A percentile compares a stretch with the other conserved stretches of the same genome.
phyloP scores from a whole-genome alignment of 1,140 invertebrate genomes.

The Halictus rubicundus region DNA sequence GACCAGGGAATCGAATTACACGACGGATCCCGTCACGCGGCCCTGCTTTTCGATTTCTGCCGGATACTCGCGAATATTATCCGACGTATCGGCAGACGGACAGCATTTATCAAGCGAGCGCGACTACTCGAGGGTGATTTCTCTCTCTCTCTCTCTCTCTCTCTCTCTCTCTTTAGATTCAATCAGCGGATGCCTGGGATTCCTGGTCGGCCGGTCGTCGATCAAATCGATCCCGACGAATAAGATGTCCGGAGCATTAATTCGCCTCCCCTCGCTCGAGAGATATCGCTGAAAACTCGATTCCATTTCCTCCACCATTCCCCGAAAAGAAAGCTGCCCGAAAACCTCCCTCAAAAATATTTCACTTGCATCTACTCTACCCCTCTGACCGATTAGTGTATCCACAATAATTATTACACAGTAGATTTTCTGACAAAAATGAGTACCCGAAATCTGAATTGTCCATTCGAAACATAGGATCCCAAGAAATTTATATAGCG shows the following conservation, averaged over 20 bases:
- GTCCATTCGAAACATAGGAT: no score
- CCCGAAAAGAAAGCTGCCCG: no score
- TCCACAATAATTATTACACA: no score
- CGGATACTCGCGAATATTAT: constrained; percentile 75
- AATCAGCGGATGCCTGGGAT: constrained; percentile 78
- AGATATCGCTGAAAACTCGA: constrained; percentile 33
- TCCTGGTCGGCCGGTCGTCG: constrained; percentile 57
- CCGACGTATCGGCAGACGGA: constrained; percentile 71
- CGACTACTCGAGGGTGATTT: constrained; percentile 13
- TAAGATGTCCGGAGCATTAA: constrained; percentile 76
- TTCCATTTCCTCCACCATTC: neutral
- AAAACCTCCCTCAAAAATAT: no score
- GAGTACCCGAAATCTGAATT: no score
- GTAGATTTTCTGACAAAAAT: no score
- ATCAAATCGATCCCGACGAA: constrained; percentile 68
- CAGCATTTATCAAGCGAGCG: constrained; percentile 77
- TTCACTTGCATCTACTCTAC: no score
- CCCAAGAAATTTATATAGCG: no score
- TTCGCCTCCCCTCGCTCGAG: constrained; percentile 31
- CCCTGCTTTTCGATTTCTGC: constrained; percentile 45
- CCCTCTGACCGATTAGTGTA: no score
- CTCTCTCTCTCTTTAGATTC: constrained; percentile 62
- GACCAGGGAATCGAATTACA: constrained; percentile 60
- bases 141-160: no score
- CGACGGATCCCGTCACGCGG: constrained; percentile 43